A percentile compares a stretch with the other conserved stretches of the same genome.
phyloP scores from a whole-genome alignment of 2,888 invertebrate species.

The Ceratothoa steindachneri region DNA sequence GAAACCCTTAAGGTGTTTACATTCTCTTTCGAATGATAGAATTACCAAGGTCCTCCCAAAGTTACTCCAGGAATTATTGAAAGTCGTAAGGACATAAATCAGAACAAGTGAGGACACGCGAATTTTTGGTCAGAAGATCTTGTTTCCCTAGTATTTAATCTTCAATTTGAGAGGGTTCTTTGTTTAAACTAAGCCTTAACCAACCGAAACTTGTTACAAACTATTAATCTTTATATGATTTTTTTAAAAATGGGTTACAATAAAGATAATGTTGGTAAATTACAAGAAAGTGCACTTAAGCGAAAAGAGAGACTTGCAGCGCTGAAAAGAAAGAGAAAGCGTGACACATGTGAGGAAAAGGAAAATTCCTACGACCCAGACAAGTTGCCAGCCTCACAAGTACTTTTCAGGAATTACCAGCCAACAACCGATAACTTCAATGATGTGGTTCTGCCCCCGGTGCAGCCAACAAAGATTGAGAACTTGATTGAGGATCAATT shows the following conservation, averaged over 20 bases:
- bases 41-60: too few relatives aligned
- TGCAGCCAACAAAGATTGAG: constrained; percentile 31
- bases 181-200: too few relatives aligned
- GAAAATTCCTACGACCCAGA: background rate
- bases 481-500: constrained; percentile 26
- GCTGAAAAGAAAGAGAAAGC: background rate
- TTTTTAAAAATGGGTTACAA: background rate
- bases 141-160: too few relatives aligned
- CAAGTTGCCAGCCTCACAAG: background rate
- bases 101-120: too few relatives aligned
- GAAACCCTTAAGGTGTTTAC: too few relatives aligned
- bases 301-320: background rate
- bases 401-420: constrained; percentile 23
- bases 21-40: too few relatives aligned
- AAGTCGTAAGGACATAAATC: too few relatives aligned
- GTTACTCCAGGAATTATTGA: too few relatives aligned
- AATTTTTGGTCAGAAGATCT: too few relatives aligned
- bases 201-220: too few relatives aligned
- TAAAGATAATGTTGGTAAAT: background rate
- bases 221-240: too few relatives aligned
- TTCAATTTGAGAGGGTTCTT: too few relatives aligned
- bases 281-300: background rate
- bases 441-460: constrained; percentile 17
- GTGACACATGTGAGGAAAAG: background rate
- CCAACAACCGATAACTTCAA: constrained; percentile 21